Percentiles rank a stretch among this genome's conserved stretches.
phyloP scores from a whole-genome alignment of 2,888 invertebrate species.

The Synanthedon tipuliformis region DNA sequence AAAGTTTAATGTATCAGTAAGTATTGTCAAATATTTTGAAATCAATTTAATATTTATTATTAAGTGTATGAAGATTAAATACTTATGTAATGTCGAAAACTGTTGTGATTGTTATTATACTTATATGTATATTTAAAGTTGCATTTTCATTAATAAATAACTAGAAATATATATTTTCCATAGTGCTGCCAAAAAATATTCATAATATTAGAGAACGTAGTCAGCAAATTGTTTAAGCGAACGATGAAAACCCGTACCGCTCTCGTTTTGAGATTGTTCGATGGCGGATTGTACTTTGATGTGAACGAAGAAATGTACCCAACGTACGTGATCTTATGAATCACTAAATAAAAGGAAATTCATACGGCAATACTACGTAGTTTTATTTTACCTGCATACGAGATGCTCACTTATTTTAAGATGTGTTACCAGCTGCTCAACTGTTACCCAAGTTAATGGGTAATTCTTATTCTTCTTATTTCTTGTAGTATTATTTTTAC shows the following conservation, averaged over 20 bases:
- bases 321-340: constrained; percentile 31
- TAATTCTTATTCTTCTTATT: no score
- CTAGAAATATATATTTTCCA: constrained; percentile 68
- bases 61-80: constrained; percentile 26
- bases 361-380: constrained; percentile 21
- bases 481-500: no score
- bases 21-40: constrained; percentile 26
- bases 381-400: not conserved
- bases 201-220: constrained; percentile 63
- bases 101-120: constrained; percentile 65
- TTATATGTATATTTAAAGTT: constrained; percentile 51
- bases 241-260: constrained; percentile 13
- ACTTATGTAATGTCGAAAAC: constrained; percentile 52
- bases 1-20: not conserved
- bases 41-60: constrained; percentile 26
- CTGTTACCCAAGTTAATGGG: no score
- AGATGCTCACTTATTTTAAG: no score
- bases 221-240: constrained; percentile 52
- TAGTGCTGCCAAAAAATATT: constrained; percentile 69
- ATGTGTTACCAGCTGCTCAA: no score
- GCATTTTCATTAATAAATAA: constrained; percentile 62
- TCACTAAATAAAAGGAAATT: constrained; percentile 27
- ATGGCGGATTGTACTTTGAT: constrained; percentile 61
- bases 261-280: constrained; percentile 57
- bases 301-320: constrained; percentile 47